Evolutionary conservation across 2,888 invertebrate genomes (phyloP).

Genomic region (Drosophila borborema): DNA sequence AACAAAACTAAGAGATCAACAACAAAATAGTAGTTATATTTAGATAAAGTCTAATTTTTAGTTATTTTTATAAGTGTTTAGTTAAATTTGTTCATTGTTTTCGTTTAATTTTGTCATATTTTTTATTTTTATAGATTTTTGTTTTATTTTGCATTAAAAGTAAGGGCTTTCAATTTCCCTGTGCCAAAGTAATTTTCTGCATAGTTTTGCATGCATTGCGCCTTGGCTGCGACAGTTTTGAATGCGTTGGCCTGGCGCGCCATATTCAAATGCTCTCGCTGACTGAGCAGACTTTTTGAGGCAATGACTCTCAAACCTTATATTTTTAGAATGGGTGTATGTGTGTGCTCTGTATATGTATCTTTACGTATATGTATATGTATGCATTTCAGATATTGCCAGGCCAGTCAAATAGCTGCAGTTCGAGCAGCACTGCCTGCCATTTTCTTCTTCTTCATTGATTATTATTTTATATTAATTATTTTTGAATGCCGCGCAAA

Average conservation of each 20-base stretch:
- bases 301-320: constrained; percentile 26
- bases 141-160: constrained; percentile 31
- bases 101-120: constrained; percentile 55
- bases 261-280: constrained; percentile 28
- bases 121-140: constrained; percentile 26
- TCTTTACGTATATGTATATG: constrained; percentile 29
- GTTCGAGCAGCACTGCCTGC: constrained; percentile 45
- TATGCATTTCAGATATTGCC: constrained; percentile 73
- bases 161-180: constrained; percentile 23
- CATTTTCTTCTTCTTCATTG: constrained; percentile 11
- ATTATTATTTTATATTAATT: constrained; percentile 14
- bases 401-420: constrained; percentile 70
- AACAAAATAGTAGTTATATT: constrained; percentile 13
- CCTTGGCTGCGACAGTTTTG: constrained; percentile 35
- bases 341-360: constrained; percentile 19
- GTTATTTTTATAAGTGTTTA: constrained; percentile 51
- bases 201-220: constrained; percentile 54
- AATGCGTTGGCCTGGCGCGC: constrained; percentile 13
- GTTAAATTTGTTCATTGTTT: constrained; percentile 69
- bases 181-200: constrained; percentile 53
- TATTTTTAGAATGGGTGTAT: background rate
- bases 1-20: constrained; percentile 13
- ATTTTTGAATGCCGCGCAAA: constrained; percentile 9
- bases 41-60: constrained; percentile 19
- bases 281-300: constrained; percentile 18